Evolutionary conservation across 2,888 invertebrate species (phyloP).

Genomic region (Idaea biselata): DNA sequence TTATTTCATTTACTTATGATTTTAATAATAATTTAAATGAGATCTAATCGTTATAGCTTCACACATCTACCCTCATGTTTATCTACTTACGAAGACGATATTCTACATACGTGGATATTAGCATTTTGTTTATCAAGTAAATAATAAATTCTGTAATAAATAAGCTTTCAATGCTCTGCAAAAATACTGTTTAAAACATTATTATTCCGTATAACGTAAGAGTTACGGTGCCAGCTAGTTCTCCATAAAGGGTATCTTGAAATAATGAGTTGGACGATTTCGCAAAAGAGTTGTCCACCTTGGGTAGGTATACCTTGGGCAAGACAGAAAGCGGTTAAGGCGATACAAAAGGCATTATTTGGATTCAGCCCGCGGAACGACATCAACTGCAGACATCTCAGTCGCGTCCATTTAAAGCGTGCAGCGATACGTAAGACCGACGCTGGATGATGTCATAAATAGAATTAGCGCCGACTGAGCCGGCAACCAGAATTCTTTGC

Average conservation of each 20-base stretch:
- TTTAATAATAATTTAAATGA: constrained; percentile 1
- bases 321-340: constrained; percentile 49
- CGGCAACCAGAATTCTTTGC: constrained; percentile 62
- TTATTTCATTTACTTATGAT: constrained; percentile 43
- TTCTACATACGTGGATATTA: constrained; percentile 2
- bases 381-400: constrained; percentile 77
- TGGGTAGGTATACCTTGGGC: constrained; percentile 19
- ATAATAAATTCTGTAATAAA: neutral
- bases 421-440: constrained; percentile 80
- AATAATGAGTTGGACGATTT: constrained; percentile 70
- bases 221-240: constrained; percentile 56
- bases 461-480: constrained; percentile 78
- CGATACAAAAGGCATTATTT: constrained; percentile 73
- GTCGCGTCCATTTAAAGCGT: constrained; percentile 81
- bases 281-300: constrained; percentile 62
- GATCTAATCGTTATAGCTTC: neutral
- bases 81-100: too few species aligned
- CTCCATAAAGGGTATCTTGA: constrained; percentile 75
- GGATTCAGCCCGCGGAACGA: constrained; percentile 76
- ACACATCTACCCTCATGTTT: neutral
- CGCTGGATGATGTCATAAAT: constrained; percentile 81
- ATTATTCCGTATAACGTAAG: constrained; percentile 61
- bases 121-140: neutral
- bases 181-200: constrained; percentile 36
- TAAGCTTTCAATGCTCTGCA: constrained; percentile 2